These are phyloP conservation scores for Malurus elegans DNA, from an alignment of 2,113 vertebrate genomes.

Conservation along the genomic window DNA sequence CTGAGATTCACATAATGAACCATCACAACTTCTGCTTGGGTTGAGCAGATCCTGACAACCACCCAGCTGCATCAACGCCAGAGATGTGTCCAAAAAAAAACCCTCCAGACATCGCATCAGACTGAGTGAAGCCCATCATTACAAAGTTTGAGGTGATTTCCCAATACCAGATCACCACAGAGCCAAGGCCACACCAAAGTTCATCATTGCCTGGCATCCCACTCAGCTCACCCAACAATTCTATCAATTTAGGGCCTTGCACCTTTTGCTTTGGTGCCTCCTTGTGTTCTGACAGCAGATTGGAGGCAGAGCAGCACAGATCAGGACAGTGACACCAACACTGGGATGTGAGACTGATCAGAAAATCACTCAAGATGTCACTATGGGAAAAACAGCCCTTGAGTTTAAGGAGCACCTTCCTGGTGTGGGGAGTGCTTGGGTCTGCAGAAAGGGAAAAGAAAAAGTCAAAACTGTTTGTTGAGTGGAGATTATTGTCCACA, in stretches of 20 bases:
- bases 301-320: background rate
- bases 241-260: background rate
- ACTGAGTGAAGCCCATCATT: background rate
- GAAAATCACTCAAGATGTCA: conserved; percentile 5
- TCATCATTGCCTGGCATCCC: background rate
- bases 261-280: background rate
- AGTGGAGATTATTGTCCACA: background rate
- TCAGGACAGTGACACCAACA: background rate
- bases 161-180: background rate
- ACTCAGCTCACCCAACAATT: background rate
- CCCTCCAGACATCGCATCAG: background rate
- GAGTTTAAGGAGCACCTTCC: background rate
- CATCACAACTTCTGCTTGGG: no score
- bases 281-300: background rate
- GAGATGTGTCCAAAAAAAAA: background rate
- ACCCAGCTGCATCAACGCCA: background rate
- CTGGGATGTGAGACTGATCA: background rate
- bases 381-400: background rate
- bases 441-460: background rate
- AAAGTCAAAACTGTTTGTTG: background rate
- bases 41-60: no score
- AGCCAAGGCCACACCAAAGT: background rate
- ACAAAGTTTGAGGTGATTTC: background rate
- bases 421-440: no score
- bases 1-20: no score